phyloP scores from a whole-genome alignment of 1,140 invertebrate species.

The Drosophila setifemur region DNA sequence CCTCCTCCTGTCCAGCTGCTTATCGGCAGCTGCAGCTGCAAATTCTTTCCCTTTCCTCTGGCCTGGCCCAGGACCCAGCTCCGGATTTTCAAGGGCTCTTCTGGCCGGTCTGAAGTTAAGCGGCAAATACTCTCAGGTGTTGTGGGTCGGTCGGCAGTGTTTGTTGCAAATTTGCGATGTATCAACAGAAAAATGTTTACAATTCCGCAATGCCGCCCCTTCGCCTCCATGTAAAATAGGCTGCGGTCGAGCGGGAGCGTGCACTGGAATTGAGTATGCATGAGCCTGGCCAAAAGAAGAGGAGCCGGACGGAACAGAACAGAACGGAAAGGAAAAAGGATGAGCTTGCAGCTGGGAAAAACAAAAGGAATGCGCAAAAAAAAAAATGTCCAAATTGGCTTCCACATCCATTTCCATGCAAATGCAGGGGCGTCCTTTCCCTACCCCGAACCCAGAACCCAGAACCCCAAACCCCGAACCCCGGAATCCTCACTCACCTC shows the following conservation, averaged over 20 bases:
- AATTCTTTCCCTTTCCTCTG: conserved; percentile 20
- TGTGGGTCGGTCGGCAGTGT: conserved; percentile 4
- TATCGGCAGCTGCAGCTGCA: conserved; percentile 23
- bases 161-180: conserved; percentile 33
- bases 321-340: neutral
- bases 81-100: conserved; percentile 12
- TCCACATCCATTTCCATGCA: conserved; percentile 53
- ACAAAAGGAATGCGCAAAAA: conserved; percentile 26
- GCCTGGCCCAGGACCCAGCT: neutral
- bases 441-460: neutral
- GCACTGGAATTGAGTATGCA: conserved; percentile 55
- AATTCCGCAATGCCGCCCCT: neutral
- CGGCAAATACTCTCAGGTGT: conserved; percentile 13
- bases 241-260: conserved; percentile 25
- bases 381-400: conserved; percentile 31
- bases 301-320: neutral
- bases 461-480: too few species aligned
- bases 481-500: conserved; percentile 84
- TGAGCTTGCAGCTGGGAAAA: too few species aligned
- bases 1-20: neutral
- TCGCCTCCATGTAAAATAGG: conserved; percentile 36
- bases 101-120: conserved; percentile 5
- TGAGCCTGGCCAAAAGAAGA: conserved; percentile 12
- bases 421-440: conserved; percentile 15
- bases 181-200: conserved; percentile 49